These are phyloP conservation scores for Orchesella cincta DNA, from an alignment of 1,140 invertebrate species.

Conservation along the genomic window DNA sequence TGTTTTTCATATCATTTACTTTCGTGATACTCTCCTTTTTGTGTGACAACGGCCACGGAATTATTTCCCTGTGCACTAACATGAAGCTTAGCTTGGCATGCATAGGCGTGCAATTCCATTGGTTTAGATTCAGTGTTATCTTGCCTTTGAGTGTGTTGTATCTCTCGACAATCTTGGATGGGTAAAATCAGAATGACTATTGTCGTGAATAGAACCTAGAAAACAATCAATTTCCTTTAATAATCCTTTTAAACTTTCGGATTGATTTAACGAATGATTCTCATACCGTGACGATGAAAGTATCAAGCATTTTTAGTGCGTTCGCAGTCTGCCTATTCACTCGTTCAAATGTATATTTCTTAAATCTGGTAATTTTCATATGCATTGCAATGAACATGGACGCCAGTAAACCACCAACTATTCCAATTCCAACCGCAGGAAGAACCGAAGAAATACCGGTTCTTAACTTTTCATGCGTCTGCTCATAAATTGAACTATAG, in stretches of 20 bases:
- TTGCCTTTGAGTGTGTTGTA: no score
- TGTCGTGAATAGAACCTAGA: neutral
- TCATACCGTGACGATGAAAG: constrained; percentile 39
- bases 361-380: constrained; percentile 36
- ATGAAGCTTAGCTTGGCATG: no score
- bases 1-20: no score
- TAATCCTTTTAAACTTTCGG: neutral
- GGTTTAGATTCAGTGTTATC: no score
- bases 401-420: constrained; percentile 38
- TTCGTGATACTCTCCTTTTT: constrained; percentile 44
- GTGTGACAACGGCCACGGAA: no score
- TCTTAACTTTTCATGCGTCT: no score
- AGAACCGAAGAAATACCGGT: no score
- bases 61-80: no score
- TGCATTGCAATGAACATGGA: constrained; percentile 41
- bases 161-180: no score
- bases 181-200: neutral
- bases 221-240: neutral
- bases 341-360: neutral
- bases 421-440: constrained; percentile 41
- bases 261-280: neutral
- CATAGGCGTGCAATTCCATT: no score
- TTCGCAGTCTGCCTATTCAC: constrained; percentile 15
- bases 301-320: constrained; percentile 42
- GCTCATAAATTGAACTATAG: no score